Evolutionary conservation across 2,888 invertebrate genomes (phyloP).

Genomic region (Phasia obesa): DNA sequence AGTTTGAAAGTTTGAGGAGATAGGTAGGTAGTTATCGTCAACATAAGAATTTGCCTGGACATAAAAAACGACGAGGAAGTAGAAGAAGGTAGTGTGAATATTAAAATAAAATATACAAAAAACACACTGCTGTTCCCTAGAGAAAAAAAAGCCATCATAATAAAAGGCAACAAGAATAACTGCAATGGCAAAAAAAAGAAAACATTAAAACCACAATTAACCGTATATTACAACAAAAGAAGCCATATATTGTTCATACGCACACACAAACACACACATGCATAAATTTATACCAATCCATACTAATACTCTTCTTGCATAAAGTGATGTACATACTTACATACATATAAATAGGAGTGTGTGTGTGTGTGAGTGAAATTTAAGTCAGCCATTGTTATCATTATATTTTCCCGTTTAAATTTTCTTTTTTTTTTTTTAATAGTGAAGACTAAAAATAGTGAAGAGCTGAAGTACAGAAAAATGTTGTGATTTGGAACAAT

Average conservation of each 20-base stretch:
- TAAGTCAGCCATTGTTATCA: conserved; percentile 51
- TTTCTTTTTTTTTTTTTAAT: not conserved
- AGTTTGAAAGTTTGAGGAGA: no score
- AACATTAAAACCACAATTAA: conserved; percentile 69
- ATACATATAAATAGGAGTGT: not conserved
- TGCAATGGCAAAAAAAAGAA: not conserved
- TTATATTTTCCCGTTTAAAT: conserved; percentile 28
- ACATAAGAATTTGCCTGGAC: not conserved
- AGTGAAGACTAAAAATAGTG: conserved; percentile 11
- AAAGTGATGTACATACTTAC: no score
- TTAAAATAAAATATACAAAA: conserved; percentile 24
- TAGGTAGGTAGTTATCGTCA: not conserved
- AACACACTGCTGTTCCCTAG: conserved; percentile 1
- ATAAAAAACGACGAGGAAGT: not conserved
- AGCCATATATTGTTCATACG: conserved; percentile 52
- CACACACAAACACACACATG: conserved; percentile 1
- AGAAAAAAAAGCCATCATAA: conserved; percentile 20
- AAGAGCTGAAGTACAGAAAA: no score
- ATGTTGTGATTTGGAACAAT: no score
- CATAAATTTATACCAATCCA: not conserved
- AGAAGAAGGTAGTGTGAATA: conserved; percentile 13
- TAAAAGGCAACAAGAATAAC: conserved; percentile 19
- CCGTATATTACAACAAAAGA: conserved; percentile 60
- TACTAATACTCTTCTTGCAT: not conserved
- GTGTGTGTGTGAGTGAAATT: not conserved